Base-by-base conservation (phyloP, 2,888 invertebrate genomes). In the Hemaris fuciformis region DNA sequence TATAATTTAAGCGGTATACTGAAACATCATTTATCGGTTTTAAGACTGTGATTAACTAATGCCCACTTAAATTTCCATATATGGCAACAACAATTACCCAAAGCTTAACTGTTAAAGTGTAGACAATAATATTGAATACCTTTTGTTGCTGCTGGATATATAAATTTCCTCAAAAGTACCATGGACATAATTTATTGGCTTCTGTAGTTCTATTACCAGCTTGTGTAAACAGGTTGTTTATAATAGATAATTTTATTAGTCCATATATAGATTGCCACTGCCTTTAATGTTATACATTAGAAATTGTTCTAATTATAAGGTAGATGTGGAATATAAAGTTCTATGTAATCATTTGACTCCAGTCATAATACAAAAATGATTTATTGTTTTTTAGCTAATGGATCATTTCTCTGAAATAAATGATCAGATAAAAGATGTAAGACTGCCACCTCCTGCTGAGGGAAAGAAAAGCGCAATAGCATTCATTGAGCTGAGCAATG, bases 401-500 rank as follows among this genome's bases (percentile, higher is more conserved):
- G 67, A 75, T 1, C 92, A 93, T 67, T 93, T 93, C 72, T 70
- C 77, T 0, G 89, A 90, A 25, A 70, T 93, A 31, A 80, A 79
- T 3, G 81, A 84, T 20, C 79, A 82, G 1, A 85, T 93, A 0
- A 80, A 84, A 18, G 81, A 88, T 31, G 74, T 93, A 0, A 73
- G 93, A 45, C 75, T 93, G 13, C 93, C 91, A 0, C 80, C 83
- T n/a, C 66, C 58, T 0, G 66, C 34, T 0, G 87, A 85, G 0
- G 81, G 69, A 2, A 88, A 83, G 58, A 91, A 87, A 61, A 86
- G 78, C 46, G 80, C 84, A 0, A 89, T 92, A 1, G 93, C 91
- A 0, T 93, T 87, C 57, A 68, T 93, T 13, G 93, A 93, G 61
- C 72, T 93, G 0, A 73, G 71, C 42, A 87, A 87, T 53, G 88